Conservation (phyloP, 2,113 vertebrate species). For the Mormoops blainvillei region DNA sequence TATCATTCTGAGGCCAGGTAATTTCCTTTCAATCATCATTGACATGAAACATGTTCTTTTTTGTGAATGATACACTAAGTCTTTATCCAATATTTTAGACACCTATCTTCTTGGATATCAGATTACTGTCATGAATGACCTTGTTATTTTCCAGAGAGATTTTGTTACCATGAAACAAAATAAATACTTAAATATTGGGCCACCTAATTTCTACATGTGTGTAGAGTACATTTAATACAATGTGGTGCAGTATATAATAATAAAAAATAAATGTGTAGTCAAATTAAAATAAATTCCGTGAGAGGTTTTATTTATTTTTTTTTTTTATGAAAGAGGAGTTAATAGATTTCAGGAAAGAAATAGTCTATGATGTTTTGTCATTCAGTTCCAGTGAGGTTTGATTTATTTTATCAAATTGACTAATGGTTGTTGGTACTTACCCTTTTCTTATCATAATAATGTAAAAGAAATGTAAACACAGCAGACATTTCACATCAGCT, state of each 20-base stretch:
- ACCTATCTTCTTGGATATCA: conserved; percentile 19
- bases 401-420: conserved; percentile 71
- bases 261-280: conserved; percentile 66
- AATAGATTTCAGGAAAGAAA: conserved; percentile 74
- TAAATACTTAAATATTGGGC: conserved; percentile 59
- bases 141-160: conserved; percentile 59
- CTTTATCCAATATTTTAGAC: conserved; percentile 34
- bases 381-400: conserved; percentile 54
- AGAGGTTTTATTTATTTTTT: too few relatives aligned
- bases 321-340: conserved; percentile 70
- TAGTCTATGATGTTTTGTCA: conserved; percentile 65
- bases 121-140: conserved; percentile 33
- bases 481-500: conserved; percentile 38
- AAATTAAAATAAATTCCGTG: conserved; percentile 48
- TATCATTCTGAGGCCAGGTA: not conserved
- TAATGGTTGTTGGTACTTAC: conserved; percentile 72
- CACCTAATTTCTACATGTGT: conserved; percentile 37
- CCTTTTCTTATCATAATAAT: conserved; percentile 72
- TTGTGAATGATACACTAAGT: not conserved
- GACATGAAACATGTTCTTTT: not conserved
- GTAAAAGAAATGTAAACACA: conserved; percentile 65
- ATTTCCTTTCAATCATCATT: not conserved
- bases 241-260: conserved; percentile 52
- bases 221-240: conserved; percentile 52
- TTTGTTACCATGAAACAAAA: conserved; percentile 35